phyloP scores from a whole-genome alignment of 2,888 invertebrate species.

The Eulithis testata region DNA sequence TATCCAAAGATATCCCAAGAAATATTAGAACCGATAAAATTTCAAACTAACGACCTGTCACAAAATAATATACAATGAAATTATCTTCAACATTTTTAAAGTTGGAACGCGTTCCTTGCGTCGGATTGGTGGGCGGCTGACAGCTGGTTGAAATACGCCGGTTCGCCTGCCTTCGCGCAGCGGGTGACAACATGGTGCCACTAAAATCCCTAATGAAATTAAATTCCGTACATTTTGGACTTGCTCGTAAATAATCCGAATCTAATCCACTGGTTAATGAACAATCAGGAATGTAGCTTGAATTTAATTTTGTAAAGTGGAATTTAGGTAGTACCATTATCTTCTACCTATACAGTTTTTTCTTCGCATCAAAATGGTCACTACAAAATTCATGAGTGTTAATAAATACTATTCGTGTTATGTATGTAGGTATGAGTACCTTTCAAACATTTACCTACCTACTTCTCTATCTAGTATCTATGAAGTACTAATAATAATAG shows the following conservation, averaged over 20 bases:
- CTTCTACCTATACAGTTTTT: no score
- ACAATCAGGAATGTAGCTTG: constrained; percentile 60
- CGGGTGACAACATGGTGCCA: constrained; percentile 81
- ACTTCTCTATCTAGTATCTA: no score
- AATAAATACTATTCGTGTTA: no score
- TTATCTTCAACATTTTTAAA: constrained; percentile 84
- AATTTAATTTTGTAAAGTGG: constrained; percentile 59
- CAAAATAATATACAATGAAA: constrained; percentile 83
- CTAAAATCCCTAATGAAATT: constrained; percentile 83
- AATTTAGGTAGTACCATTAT: constrained; percentile 10
- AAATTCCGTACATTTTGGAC: constrained; percentile 82
- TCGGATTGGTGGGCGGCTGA: constrained; percentile 75
- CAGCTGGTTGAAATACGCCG: constrained; percentile 82
- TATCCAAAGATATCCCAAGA: constrained; percentile 58
- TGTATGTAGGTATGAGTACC: no score
- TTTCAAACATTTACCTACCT: no score
- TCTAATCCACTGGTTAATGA: constrained; percentile 84
- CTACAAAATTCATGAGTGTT: no score
- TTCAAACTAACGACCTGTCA: constrained; percentile 83
- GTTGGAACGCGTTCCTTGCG: constrained; percentile 64
- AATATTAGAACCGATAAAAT: constrained; percentile 78
- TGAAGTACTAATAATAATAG: no score
- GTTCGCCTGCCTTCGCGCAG: constrained; percentile 71
- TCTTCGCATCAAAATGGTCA: no score
- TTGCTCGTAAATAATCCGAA: constrained; percentile 81